Percentiles rank a stretch among this genome's conserved stretches.
Conservation (phyloP, 2,113 vertebrate species). For the Melanostigma gelatinosum region DNA sequence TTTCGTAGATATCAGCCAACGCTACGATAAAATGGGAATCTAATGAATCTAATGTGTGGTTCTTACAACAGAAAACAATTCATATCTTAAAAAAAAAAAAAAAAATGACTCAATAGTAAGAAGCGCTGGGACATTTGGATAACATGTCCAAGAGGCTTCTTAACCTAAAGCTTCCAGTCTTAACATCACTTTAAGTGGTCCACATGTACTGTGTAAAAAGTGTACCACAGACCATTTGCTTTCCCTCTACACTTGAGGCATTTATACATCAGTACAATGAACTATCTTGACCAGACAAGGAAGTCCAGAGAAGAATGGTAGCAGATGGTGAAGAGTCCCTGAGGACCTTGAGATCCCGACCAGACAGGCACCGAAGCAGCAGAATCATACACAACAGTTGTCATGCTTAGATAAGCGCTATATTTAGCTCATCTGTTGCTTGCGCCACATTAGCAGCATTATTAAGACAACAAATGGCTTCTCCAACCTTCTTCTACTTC, state of each 20-base stretch:
- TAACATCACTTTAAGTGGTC: neutral
- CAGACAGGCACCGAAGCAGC: slow-evolving; percentile 68
- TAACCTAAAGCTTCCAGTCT: neutral
- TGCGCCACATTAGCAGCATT: slow-evolving; percentile 74
- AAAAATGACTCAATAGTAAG: neutral
- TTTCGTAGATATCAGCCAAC: neutral
- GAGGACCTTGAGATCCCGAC: slow-evolving; percentile 70
- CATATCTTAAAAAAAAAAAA: neutral
- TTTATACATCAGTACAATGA: slow-evolving; percentile 63
- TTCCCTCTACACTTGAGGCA: slow-evolving; percentile 24
- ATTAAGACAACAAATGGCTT: slow-evolving; percentile 77
- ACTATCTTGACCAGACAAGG: slow-evolving; percentile 63
- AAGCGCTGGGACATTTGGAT: neutral
- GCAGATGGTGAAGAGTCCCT: slow-evolving; percentile 74
- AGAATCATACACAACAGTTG: slow-evolving; percentile 81
- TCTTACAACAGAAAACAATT: neutral
- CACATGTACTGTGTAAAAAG: slow-evolving; percentile 1
- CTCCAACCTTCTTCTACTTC: slow-evolving; percentile 40
- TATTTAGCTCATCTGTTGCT: slow-evolving; percentile 80
- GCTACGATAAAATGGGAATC: neutral
- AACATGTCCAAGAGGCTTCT: neutral
- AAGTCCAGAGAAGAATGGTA: slow-evolving; percentile 69
- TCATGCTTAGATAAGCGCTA: slow-evolving; percentile 76
- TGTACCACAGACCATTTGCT: slow-evolving; percentile 27
- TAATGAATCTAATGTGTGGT: neutral